Conservation (phyloP, 2,113 vertebrate species). For the Heloderma charlesbogerti region DNA sequence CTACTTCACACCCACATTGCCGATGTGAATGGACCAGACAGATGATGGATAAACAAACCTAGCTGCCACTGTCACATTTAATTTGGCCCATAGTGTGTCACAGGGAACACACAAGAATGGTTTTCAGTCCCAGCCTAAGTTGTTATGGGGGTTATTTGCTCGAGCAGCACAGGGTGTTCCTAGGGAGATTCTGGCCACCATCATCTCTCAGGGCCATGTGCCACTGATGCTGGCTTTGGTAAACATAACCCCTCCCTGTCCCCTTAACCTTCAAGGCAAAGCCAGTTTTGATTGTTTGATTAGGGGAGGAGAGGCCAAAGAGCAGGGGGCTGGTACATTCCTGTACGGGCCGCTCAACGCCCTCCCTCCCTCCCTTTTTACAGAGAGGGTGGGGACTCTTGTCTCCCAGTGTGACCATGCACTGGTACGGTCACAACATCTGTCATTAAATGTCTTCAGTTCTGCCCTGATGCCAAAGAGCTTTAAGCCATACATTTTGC, state of each 20-base stretch:
- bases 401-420: not conserved
- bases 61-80: not conserved
- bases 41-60: not conserved
- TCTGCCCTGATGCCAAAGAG: not conserved
- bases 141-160: not conserved
- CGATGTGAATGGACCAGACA: not conserved
- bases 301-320: not conserved
- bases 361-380: not conserved
- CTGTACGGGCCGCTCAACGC: not conserved
- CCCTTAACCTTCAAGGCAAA: not conserved
- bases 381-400: not conserved
- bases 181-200: not conserved
- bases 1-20: not conserved
- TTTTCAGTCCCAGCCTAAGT: not conserved
- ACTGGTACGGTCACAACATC: not conserved
- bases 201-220: not conserved
- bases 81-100: not conserved
- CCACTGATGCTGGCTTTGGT: not conserved
- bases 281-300: not conserved
- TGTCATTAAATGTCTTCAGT: not conserved
- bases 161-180: not conserved
- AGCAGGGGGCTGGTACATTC: not conserved
- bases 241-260: not conserved
- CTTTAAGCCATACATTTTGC: not conserved
- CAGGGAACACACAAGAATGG: not conserved